Evolutionary conservation across 1,140 invertebrate genomes (phyloP).

Genomic region (Thaumetopoea pityocampa): DNA sequence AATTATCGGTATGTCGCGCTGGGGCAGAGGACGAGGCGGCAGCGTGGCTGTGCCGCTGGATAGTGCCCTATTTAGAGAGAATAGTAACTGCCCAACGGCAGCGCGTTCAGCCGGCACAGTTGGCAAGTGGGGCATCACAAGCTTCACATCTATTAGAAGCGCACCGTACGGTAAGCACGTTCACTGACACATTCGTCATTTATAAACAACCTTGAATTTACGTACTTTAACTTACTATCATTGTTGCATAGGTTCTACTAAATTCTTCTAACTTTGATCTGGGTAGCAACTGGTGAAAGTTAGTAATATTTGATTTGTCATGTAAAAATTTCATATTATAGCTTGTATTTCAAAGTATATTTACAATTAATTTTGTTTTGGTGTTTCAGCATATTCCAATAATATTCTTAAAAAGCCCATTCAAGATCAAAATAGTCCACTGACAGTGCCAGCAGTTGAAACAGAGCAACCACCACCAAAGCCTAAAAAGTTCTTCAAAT

Average conservation of each 20-base stretch:
- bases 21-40: slow-evolving; percentile 78
- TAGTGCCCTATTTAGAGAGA: slow-evolving; percentile 86
- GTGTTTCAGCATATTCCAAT: slow-evolving; percentile 65
- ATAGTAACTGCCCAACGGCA: slow-evolving; percentile 90
- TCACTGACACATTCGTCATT: slow-evolving; percentile 18
- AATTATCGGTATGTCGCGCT: slow-evolving; percentile 78
- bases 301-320: slow-evolving; percentile 3
- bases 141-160: slow-evolving; percentile 92
- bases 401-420: slow-evolving; percentile 73
- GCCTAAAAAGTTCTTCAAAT: slow-evolving; percentile 95
- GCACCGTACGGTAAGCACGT: slow-evolving; percentile 80
- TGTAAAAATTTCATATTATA: neutral
- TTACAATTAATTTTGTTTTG: slow-evolving; percentile 14
- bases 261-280: slow-evolving; percentile 6
- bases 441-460: slow-evolving; percentile 75
- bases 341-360: slow-evolving; percentile 3
- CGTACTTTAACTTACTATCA: slow-evolving; percentile 8
- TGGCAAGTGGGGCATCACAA: slow-evolving; percentile 95
- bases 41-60: slow-evolving; percentile 79
- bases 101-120: slow-evolving; percentile 92
- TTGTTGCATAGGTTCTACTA: neutral
- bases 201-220: slow-evolving; percentile 30
- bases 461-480: slow-evolving; percentile 78
- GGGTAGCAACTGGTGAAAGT: slow-evolving; percentile 22
- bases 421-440: slow-evolving; percentile 77